Evolutionary conservation across 2,888 invertebrate genomes (phyloP).

Genomic region (Epirrita christyi): DNA sequence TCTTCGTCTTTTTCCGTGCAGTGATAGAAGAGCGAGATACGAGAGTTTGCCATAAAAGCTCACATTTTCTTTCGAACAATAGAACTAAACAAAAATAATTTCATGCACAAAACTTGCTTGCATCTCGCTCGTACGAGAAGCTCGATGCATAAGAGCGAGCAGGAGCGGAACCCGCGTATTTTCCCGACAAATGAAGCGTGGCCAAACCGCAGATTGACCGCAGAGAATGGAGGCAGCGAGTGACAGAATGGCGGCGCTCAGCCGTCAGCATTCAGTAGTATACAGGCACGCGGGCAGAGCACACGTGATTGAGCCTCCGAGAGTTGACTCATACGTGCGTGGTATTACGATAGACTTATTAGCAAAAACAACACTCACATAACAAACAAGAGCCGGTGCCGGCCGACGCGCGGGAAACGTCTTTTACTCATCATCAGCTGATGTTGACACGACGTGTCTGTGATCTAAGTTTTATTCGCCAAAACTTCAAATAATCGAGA

Average conservation of each 20-base stretch:
- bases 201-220: conserved; percentile 85
- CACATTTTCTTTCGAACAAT: conserved; percentile 80
- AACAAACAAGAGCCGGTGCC: conserved; percentile 36
- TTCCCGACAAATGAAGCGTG: conserved; percentile 85
- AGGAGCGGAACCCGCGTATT: conserved; percentile 71
- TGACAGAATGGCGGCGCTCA: conserved; percentile 81
- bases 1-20: background rate
- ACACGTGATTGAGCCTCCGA: conserved; percentile 65
- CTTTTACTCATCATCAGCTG: conserved; percentile 67
- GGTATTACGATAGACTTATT: conserved; percentile 45
- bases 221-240: conserved; percentile 84
- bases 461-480: conserved; percentile 34
- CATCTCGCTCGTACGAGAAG: conserved; percentile 60
- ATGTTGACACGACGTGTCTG: conserved; percentile 59
- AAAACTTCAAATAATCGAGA: conserved; percentile 61
- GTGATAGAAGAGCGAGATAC: conserved; percentile 46
- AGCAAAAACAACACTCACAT: conserved; percentile 42
- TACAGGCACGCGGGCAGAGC: conserved; percentile 70
- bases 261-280: conserved; percentile 66
- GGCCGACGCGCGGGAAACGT: conserved; percentile 64
- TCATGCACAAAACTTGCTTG: conserved; percentile 75
- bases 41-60: conserved; percentile 73
- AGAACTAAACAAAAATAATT: conserved; percentile 79
- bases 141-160: conserved; percentile 48
- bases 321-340: conserved; percentile 51